Conservation (phyloP, 1,140 invertebrate genomes). For the Cydia strobilella region DNA sequence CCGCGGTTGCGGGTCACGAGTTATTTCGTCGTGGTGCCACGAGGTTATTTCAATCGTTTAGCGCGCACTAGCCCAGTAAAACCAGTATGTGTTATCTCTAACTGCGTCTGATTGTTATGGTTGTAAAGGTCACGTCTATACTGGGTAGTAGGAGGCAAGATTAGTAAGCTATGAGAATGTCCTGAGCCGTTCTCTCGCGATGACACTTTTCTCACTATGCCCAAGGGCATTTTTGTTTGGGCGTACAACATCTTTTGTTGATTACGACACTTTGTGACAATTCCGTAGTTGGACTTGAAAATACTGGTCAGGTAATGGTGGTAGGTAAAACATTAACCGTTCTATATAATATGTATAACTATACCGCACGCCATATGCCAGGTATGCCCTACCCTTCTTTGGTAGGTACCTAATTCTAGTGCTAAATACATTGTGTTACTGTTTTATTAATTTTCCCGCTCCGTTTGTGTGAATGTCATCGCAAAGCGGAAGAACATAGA, state of each 20-base stretch:
- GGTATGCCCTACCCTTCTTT: too few relatives aligned
- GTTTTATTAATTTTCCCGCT: not conserved
- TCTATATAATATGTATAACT: too few relatives aligned
- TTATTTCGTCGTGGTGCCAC: constrained; percentile 35
- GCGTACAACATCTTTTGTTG: constrained; percentile 7
- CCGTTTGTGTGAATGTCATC: not conserved
- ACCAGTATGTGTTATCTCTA: not conserved
- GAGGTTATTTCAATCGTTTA: not conserved
- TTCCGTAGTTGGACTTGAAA: not conserved
- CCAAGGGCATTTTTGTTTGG: constrained; percentile 26
- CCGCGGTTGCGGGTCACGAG: constrained; percentile 54
- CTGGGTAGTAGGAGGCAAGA: not conserved
- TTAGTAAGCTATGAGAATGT: not conserved
- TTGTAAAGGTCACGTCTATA: not conserved
- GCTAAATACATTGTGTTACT: not conserved
- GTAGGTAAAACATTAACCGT: too few relatives aligned
- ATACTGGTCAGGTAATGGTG: too few relatives aligned
- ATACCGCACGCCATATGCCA: too few relatives aligned
- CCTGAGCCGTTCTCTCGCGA: constrained; percentile 10
- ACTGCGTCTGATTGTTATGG: not conserved
- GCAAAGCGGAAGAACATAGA: constrained; percentile 8
- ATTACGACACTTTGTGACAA: constrained; percentile 14
- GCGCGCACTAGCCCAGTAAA: too few relatives aligned
- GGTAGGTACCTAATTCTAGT: not conserved
- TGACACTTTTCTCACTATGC: constrained; percentile 20